phyloP scores from a whole-genome alignment of 2,888 invertebrate species.

The Cosmopolites sordidus region DNA sequence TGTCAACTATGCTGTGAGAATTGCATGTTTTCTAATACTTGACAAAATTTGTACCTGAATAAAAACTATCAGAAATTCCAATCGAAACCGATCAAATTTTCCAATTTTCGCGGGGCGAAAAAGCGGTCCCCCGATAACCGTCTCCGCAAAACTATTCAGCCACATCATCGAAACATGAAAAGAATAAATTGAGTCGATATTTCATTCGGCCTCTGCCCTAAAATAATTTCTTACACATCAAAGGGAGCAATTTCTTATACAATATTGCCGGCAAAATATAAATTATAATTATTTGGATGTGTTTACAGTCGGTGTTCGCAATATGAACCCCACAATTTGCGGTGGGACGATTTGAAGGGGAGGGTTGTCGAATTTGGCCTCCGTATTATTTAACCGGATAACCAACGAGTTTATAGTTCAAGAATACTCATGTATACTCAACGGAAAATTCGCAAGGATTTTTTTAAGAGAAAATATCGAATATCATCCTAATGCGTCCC shows the following conservation, averaged over 20 bases:
- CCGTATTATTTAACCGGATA: slow-evolving; percentile 14
- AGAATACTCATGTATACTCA: no score
- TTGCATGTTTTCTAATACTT: no score
- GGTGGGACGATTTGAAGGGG: slow-evolving; percentile 16
- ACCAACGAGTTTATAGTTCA: background rate
- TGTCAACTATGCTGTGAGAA: no score
- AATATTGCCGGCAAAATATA: slow-evolving; percentile 27
- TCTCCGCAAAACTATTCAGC: background rate
- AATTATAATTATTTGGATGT: slow-evolving; percentile 28
- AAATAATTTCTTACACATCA: slow-evolving; percentile 11
- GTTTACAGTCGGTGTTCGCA: slow-evolving; percentile 27
- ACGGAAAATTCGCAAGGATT: no score
- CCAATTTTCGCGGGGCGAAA: no score
- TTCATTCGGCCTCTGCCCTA: background rate
- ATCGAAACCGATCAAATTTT: no score
- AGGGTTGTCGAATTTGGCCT: slow-evolving; percentile 16
- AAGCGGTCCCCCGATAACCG: no score
- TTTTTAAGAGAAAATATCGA: no score
- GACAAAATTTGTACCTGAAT: no score
- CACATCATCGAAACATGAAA: background rate
- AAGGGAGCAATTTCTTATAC: slow-evolving; percentile 26
- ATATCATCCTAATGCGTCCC: no score
- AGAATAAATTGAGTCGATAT: background rate
- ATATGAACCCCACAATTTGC: slow-evolving; percentile 27
- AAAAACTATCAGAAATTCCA: no score